Percentiles rank a stretch among this genome's conserved stretches.
phyloP scores from a whole-genome alignment of 2,888 invertebrate genomes.

The Sympetrum striolatum region DNA sequence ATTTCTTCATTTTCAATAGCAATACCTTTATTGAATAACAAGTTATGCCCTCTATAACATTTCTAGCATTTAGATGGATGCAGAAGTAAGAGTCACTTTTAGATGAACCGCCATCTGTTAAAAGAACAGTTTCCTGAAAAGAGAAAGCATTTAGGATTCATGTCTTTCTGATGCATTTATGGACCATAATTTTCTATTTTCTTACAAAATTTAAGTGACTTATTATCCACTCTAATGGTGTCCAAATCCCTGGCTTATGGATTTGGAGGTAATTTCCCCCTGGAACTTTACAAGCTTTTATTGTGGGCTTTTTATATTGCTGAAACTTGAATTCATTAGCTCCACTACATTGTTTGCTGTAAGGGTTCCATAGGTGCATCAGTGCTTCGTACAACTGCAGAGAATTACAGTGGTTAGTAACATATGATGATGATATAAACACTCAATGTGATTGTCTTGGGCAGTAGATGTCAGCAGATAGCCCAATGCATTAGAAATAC shows the following conservation, averaged over 20 bases:
- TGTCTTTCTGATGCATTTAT: background rate
- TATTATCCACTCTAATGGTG: slow-evolving; percentile 63
- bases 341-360: background rate
- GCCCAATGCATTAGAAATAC: slow-evolving; percentile 57
- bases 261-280: slow-evolving; percentile 69
- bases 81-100: slow-evolving; percentile 66
- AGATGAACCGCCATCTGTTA: slow-evolving; percentile 63
- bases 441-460: too few relatives aligned
- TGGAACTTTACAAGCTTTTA: slow-evolving; percentile 63
- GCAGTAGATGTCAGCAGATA: background rate
- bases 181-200: background rate
- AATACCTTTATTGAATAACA: slow-evolving; percentile 66
- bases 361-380: slow-evolving; percentile 47
- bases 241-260: slow-evolving; percentile 65
- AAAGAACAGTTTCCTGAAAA: slow-evolving; percentile 65
- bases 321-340: background rate
- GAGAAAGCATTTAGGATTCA: background rate
- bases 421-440: too few relatives aligned
- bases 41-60: slow-evolving; percentile 66
- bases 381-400: slow-evolving; percentile 50
- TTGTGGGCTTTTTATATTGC: slow-evolving; percentile 13
- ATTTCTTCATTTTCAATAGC: too few relatives aligned
- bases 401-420: slow-evolving; percentile 48
- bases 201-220: slow-evolving; percentile 48
- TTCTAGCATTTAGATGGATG: slow-evolving; percentile 65